Conservation (phyloP, 1,140 invertebrate genomes). For the Hylyphantes graminicola region DNA sequence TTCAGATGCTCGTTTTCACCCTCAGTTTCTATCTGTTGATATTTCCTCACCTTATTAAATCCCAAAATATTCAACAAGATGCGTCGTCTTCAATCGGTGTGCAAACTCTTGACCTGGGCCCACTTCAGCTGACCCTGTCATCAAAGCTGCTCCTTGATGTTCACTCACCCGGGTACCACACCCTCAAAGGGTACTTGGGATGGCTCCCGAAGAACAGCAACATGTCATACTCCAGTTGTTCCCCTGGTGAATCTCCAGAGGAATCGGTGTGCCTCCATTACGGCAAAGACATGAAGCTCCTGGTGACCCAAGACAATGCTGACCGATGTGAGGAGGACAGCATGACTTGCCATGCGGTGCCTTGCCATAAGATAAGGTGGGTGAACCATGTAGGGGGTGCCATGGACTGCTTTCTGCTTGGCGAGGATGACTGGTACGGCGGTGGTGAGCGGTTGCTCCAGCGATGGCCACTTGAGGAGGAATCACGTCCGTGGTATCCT, state of each 20-base stretch:
- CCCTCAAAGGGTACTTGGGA: constrained; percentile 41
- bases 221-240: constrained; percentile 27
- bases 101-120: constrained; percentile 27
- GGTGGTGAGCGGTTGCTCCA: constrained; percentile 67
- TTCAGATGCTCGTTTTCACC: constrained; percentile 7
- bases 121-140: constrained; percentile 41
- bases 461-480: constrained; percentile 68
- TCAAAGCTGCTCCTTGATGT: constrained; percentile 40
- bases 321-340: constrained; percentile 27
- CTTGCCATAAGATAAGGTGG: constrained; percentile 52
- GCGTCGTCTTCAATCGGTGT: constrained; percentile 11
- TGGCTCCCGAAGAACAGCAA: constrained; percentile 44
- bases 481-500: constrained; percentile 62
- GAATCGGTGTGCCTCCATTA: constrained; percentile 35
- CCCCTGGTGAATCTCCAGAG: not conserved
- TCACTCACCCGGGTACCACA: not conserved
- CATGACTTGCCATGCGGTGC: constrained; percentile 13
- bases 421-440: constrained; percentile 65
- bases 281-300: constrained; percentile 31
- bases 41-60: not conserved
- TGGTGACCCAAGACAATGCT: constrained; percentile 5
- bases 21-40: not conserved
- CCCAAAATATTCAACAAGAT: not conserved
- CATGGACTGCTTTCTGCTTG: constrained; percentile 82
- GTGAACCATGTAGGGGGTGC: constrained; percentile 9